Conservation (phyloP, 2,113 vertebrate genomes). For the Tretioscincus oriximinensis region DNA sequence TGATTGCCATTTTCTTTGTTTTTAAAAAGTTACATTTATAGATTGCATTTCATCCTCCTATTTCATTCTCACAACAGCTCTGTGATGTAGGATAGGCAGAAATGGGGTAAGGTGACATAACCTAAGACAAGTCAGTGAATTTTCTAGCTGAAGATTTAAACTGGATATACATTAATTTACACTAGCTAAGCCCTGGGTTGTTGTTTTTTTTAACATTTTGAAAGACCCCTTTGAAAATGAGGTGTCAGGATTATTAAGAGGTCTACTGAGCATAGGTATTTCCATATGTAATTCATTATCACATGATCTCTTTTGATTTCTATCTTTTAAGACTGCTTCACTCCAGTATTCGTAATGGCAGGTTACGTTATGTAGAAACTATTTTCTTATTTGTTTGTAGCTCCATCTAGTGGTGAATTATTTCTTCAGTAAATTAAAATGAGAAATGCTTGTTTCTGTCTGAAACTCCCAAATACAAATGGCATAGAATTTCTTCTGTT, state of each 20-base stretch:
- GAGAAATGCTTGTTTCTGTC: not conserved
- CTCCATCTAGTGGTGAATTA: conserved; percentile 15
- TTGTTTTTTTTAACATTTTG: not conserved
- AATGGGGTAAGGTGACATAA: too few relatives aligned
- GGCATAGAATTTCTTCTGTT: not conserved
- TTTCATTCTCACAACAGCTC: too few relatives aligned
- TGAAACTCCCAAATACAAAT: not conserved
- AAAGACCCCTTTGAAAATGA: not conserved
- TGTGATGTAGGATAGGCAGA: too few relatives aligned
- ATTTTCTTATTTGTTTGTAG: conserved; percentile 2
- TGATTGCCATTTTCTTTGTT: too few relatives aligned
- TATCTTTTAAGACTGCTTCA: not conserved
- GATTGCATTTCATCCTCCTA: too few relatives aligned
- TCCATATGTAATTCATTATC: not conserved
- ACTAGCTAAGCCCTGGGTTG: too few relatives aligned
- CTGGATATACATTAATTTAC: too few relatives aligned
- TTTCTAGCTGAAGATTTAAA: too few relatives aligned
- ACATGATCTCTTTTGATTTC: not conserved
- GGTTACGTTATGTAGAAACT: not conserved
- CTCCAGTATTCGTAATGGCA: too few relatives aligned
- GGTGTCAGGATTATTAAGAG: not conserved
- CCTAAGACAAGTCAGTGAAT: too few relatives aligned
- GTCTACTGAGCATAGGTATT: not conserved
- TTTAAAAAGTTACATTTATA: too few relatives aligned
- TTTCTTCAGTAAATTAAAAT: not conserved